A percentile compares a stretch with the other conserved stretches of the same genome.
These are phyloP conservation scores for Neolamprologus cancellatus DNA, from an alignment of 2,113 vertebrate genomes.

Conservation along the genomic window DNA sequence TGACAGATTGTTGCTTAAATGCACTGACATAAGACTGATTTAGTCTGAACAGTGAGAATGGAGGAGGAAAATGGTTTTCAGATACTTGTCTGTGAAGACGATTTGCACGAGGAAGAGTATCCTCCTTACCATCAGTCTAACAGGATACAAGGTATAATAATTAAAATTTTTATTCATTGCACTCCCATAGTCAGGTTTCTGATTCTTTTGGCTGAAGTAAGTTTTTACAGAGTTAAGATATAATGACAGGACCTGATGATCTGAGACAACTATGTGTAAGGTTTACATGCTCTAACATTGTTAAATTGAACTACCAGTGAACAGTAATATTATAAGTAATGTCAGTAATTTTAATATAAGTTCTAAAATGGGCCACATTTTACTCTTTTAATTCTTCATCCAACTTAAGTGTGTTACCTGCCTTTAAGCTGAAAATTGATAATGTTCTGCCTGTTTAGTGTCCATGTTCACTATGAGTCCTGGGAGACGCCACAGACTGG, in stretches of 20 bases:
- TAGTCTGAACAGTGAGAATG: neutral
- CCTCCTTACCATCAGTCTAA: too few relatives aligned
- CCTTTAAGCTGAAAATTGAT: rapidly evolving
- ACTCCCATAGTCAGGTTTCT: neutral
- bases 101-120: neutral
- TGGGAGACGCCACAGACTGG: neutral
- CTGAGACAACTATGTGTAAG: rapidly evolving
- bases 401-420: neutral
- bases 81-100: neutral
- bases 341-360: neutral
- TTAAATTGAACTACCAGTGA: rapidly evolving
- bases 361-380: neutral
- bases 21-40: neutral
- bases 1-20: neutral
- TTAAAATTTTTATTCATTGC: neutral
- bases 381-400: rapidly evolving
- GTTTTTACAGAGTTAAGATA: neutral
- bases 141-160: neutral
- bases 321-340: neutral
- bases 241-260: neutral
- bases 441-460: neutral
- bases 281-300: neutral
- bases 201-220: rapidly evolving
- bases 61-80: neutral
- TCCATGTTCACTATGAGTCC: neutral